These are phyloP conservation scores for Okapia johnstoni DNA, from an alignment of 2,113 vertebrate genomes.

Conservation along the genomic window DNA sequence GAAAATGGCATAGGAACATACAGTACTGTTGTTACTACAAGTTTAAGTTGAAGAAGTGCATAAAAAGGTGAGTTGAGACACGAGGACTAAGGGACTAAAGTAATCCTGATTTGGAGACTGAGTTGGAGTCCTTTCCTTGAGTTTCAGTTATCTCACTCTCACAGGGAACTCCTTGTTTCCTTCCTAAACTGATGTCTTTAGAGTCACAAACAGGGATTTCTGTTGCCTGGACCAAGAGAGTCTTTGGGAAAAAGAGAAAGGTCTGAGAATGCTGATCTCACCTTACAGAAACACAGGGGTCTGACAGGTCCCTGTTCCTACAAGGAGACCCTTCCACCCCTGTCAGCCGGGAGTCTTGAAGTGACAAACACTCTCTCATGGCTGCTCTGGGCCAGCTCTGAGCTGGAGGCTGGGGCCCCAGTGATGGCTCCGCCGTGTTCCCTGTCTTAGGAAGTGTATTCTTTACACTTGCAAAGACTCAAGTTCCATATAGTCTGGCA, in stretches of 20 bases:
- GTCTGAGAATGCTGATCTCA: background rate
- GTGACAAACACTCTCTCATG: background rate
- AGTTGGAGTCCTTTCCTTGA: background rate
- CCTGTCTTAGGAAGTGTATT: background rate
- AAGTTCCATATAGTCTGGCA: accelerated
- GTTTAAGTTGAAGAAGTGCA: background rate
- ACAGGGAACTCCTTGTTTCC: background rate
- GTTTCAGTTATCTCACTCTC: background rate
- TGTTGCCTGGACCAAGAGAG: background rate
- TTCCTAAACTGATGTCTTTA: background rate
- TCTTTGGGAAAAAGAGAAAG: background rate
- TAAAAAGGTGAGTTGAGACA: background rate
- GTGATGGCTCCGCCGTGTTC: accelerated
- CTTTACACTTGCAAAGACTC: background rate
- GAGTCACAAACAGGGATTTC: background rate
- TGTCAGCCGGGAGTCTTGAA: background rate
- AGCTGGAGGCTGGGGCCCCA: background rate
- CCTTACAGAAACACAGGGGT: accelerated
- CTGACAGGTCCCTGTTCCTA: background rate
- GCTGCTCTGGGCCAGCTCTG: background rate
- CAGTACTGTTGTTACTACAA: background rate
- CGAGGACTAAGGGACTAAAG: background rate
- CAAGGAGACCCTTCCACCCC: background rate
- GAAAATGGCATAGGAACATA: background rate
- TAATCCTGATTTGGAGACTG: background rate